Evolutionary conservation across 2,888 invertebrate species (phyloP).

Genomic region (Hyposoter didymator): DNA sequence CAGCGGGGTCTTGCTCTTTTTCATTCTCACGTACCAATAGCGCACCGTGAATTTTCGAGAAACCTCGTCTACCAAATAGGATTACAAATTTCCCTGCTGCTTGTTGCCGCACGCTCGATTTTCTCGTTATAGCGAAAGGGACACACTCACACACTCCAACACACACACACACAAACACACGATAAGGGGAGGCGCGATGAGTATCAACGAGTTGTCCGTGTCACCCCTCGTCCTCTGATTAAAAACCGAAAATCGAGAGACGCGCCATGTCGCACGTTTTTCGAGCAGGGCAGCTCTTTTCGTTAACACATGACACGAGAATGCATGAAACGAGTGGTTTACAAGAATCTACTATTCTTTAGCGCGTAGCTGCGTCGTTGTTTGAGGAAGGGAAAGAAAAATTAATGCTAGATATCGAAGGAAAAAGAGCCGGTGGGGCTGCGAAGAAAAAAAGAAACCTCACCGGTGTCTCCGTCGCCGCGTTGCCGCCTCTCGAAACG

Average conservation of each 20-base stretch:
- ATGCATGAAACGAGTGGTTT: neutral
- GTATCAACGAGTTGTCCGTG: neutral
- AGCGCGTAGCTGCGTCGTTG: too few relatives aligned
- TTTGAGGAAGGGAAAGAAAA: neutral
- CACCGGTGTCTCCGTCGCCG: neutral
- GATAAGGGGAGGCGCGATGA: neutral
- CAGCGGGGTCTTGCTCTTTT: constrained; percentile 70
- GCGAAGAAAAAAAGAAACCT: neutral
- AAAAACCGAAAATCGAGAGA: neutral
- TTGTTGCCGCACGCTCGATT: too few relatives aligned
- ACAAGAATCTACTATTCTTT: neutral
- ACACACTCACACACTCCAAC: too few relatives aligned
- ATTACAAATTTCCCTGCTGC: neutral
- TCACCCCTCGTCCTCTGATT: neutral
- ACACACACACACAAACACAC: too few relatives aligned
- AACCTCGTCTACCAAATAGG: neutral
- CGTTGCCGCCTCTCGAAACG: neutral
- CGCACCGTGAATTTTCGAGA: neutral
- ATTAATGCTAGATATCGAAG: neutral
- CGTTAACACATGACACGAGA: neutral
- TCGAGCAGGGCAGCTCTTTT: neutral
- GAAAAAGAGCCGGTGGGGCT: constrained; percentile 1
- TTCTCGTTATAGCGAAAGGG: too few relatives aligned
- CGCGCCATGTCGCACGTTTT: neutral
- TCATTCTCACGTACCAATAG: neutral